Conservation (phyloP, 2,797 vertebrate genomes). For the Pristis pectinata region DNA sequence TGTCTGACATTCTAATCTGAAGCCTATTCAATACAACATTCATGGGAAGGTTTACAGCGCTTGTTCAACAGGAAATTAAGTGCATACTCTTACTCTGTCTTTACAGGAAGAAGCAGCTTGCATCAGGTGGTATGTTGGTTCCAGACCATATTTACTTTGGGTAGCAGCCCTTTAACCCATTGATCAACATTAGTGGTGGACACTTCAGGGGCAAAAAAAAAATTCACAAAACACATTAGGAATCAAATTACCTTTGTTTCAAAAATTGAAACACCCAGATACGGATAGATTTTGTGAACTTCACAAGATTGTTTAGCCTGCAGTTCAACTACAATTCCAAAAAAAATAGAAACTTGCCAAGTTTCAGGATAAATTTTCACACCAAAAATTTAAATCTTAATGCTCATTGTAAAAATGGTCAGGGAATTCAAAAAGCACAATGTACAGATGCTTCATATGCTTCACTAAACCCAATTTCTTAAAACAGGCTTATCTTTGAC, state of each 20-base stretch:
- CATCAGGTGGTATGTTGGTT: neutral
- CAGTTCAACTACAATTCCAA: neutral
- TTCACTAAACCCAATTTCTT: neutral
- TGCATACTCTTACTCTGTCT: neutral
- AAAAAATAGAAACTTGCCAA: neutral
- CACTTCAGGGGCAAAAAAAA: neutral
- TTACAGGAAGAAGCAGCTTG: neutral
- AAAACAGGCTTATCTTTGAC: neutral
- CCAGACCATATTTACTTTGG: neutral
- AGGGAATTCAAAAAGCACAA: neutral
- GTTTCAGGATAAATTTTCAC: neutral
- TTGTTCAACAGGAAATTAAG: neutral
- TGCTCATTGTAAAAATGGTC: neutral
- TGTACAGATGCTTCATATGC: neutral
- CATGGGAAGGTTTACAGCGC: neutral
- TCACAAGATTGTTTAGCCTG: neutral
- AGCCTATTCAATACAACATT: neutral
- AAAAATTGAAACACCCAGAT: neutral
- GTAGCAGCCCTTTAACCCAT: neutral
- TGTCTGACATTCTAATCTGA: neutral
- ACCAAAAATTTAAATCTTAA: neutral
- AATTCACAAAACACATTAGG: neutral
- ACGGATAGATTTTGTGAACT: neutral
- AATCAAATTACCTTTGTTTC: neutral
- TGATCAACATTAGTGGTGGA: neutral